These are phyloP conservation scores for Julus scanicus DNA, from an alignment of 2,888 invertebrate genomes.

Conservation along the genomic window DNA sequence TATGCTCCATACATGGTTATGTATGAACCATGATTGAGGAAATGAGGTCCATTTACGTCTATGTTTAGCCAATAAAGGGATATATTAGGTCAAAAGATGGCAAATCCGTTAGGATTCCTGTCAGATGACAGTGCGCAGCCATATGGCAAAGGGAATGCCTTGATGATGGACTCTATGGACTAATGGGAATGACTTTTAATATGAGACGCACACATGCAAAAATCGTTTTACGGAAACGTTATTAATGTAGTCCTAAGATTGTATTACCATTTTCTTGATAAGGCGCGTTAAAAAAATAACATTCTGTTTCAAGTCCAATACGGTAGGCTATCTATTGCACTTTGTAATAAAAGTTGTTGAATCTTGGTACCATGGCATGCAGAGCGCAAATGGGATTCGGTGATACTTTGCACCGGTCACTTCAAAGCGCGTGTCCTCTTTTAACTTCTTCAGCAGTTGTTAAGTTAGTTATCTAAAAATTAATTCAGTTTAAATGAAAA, in stretches of 20 bases:
- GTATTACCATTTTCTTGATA: neutral
- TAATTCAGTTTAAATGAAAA: slow-evolving; percentile 29
- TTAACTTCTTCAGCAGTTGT: slow-evolving; percentile 7
- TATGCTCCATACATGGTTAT: too few species aligned
- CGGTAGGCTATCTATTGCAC: slow-evolving; percentile 35
- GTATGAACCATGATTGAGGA: too few species aligned
- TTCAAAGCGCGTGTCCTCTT: slow-evolving; percentile 23
- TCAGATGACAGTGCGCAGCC: neutral
- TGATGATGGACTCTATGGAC: neutral
- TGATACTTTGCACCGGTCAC: slow-evolving; percentile 22
- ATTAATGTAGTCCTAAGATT: slow-evolving; percentile 22
- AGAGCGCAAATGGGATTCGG: neutral
- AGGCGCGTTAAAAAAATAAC: slow-evolving; percentile 1
- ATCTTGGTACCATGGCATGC: slow-evolving; percentile 28
- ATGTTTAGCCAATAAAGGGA: too few species aligned
- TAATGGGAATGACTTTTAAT: neutral
- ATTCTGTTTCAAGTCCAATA: slow-evolving; percentile 37
- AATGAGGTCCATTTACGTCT: too few species aligned
- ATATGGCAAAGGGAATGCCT: neutral
- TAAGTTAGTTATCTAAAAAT: slow-evolving; percentile 42
- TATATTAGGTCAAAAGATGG: too few species aligned
- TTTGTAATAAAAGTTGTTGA: slow-evolving; percentile 39
- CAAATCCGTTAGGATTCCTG: neutral
- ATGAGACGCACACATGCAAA: neutral
- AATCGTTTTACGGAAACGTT: neutral